Evolutionary conservation across 2,797 vertebrate species (phyloP).

Genomic region (Smutsia gigantea): DNA sequence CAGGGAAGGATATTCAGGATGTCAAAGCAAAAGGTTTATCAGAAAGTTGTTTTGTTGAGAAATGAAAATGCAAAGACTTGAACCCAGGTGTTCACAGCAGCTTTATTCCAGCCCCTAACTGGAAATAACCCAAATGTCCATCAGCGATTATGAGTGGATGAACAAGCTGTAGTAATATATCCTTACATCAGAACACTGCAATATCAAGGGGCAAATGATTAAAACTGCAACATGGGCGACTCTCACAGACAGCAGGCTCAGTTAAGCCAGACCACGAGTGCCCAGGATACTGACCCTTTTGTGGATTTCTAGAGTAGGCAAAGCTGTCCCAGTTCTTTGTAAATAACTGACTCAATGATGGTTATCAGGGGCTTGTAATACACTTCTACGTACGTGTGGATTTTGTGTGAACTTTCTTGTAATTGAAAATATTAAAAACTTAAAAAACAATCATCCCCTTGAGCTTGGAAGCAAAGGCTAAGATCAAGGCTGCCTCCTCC

Average conservation of each 20-base stretch:
- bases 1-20: not conserved
- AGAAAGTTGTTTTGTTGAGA: not conserved
- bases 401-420: not conserved
- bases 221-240: not conserved
- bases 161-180: too few relatives aligned
- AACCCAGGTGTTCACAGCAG: not conserved
- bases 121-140: not conserved
- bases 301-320: not conserved
- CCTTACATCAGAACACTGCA: not conserved
- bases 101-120: not conserved
- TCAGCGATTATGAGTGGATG: not conserved
- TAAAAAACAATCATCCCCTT: not conserved
- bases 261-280: too few relatives aligned
- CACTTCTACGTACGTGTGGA: not conserved
- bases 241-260: rapidly evolving
- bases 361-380: not conserved
- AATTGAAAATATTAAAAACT: not conserved
- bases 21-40: not conserved
- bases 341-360: not conserved
- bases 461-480: not conserved
- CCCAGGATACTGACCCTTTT: too few relatives aligned
- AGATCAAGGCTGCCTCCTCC: not conserved
- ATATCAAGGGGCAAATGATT: too few relatives aligned
- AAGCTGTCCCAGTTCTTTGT: not conserved
- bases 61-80: not conserved